phyloP scores from a whole-genome alignment of 2,797 vertebrate genomes.

The Schizopygopsis pylzovi region DNA sequence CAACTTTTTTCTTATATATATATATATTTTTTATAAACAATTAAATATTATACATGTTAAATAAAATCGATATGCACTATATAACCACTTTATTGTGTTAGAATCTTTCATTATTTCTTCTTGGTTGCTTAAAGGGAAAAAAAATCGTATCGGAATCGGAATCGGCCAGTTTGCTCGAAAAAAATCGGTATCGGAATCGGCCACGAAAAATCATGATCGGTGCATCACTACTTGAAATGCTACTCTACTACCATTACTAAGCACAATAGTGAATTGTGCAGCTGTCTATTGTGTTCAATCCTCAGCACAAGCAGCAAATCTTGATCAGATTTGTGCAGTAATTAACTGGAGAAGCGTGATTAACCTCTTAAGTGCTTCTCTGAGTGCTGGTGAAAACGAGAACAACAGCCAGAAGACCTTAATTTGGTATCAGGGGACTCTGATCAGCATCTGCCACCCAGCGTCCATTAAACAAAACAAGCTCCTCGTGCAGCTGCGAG shows the following conservation, averaged over 20 bases:
- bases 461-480: constrained; percentile 42
- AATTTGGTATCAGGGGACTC: constrained; percentile 67
- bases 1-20: no score
- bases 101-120: no score
- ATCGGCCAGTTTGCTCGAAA: no score
- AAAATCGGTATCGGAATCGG: no score
- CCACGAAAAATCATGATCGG: no score
- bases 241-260: neutral
- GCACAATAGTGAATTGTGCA: neutral
- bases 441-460: constrained; percentile 19
- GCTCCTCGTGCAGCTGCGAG: neutral
- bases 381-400: constrained; percentile 47
- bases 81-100: no score
- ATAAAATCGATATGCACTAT: no score
- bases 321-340: constrained; percentile 21
- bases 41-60: no score
- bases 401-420: constrained; percentile 56
- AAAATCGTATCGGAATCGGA: no score
- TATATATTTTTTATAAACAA: no score
- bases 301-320: neutral
- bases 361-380: constrained; percentile 48
- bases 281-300: neutral
- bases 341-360: constrained; percentile 44
- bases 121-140: no score
- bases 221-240: neutral